Percentiles rank a stretch among this genome's conserved stretches.
Evolutionary conservation across 1,140 invertebrate species (phyloP).

Genomic region (Leptinotarsa defecta): DNA sequence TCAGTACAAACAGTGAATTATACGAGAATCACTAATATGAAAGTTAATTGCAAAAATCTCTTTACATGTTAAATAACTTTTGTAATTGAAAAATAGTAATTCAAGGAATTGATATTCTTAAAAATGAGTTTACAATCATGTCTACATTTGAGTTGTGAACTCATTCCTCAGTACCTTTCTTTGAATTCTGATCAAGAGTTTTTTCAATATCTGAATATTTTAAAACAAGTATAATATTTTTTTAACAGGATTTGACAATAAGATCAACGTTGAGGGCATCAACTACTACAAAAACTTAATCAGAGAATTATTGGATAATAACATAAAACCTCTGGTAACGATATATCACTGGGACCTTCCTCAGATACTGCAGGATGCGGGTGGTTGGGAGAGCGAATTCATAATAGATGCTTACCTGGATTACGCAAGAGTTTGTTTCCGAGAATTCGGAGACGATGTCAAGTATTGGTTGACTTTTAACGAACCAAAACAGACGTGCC

Average conservation of each 20-base stretch:
- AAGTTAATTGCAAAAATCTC: neutral
- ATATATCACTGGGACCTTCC: constrained; percentile 76
- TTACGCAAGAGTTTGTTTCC: constrained; percentile 43
- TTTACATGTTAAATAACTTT: neutral
- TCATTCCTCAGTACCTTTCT: neutral
- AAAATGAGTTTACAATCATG: too few species aligned
- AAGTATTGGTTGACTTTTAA: constrained; percentile 63
- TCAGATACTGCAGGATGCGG: constrained; percentile 62
- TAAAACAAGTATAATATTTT: constrained; percentile 43
- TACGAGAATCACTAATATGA: neutral
- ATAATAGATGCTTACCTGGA: constrained; percentile 48
- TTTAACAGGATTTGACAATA: constrained; percentile 50
- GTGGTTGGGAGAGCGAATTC: constrained; percentile 48
- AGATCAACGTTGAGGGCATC: constrained; percentile 64
- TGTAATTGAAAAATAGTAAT: too few species aligned
- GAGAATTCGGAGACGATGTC: constrained; percentile 39
- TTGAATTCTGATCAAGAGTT: neutral
- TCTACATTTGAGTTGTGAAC: neutral
- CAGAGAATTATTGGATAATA: constrained; percentile 59
- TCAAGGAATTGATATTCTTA: too few species aligned
- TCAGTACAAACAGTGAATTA: too few species aligned
- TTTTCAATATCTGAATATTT: too few species aligned
- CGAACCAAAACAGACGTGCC: constrained; percentile 55
- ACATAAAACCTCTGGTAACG: constrained; percentile 67
- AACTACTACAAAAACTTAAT: constrained; percentile 64